These are phyloP conservation scores for Eptesicus fuscus DNA, from an alignment of 2,113 vertebrate genomes.

Conservation along the genomic window DNA sequence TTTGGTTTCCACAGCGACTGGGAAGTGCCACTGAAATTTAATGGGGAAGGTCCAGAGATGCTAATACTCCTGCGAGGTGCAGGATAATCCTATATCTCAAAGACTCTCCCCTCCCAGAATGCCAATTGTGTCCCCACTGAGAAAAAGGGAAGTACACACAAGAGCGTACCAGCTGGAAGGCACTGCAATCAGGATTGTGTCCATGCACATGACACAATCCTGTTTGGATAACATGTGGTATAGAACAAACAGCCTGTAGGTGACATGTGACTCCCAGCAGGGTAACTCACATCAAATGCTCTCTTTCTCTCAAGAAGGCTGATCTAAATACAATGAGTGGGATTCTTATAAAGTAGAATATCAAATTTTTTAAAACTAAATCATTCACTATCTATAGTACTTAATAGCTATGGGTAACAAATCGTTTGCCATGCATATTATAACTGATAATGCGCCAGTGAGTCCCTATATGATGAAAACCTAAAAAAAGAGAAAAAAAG, in stretches of 20 bases:
- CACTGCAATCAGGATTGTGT: background rate
- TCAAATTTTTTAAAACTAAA: background rate
- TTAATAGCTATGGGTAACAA: background rate
- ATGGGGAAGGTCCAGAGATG: background rate
- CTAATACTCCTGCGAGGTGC: background rate
- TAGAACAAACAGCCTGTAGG: background rate
- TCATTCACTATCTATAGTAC: background rate
- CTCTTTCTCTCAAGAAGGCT: background rate
- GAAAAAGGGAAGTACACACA: background rate
- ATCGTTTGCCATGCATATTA: background rate
- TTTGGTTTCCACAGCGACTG: background rate
- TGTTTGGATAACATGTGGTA: background rate
- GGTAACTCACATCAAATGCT: background rate
- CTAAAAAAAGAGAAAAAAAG: background rate
- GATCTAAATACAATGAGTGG: background rate
- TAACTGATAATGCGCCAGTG: background rate
- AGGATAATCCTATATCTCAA: background rate
- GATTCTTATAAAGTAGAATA: background rate
- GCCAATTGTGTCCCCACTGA: background rate
- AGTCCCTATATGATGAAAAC: background rate
- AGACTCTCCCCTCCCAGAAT: background rate
- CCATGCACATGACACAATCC: background rate
- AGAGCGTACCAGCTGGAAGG: background rate
- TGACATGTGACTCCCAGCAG: background rate
- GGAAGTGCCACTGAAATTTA: background rate